Evolutionary conservation across 2,113 vertebrate genomes (phyloP).

Genomic region (Etia nguti): DNA sequence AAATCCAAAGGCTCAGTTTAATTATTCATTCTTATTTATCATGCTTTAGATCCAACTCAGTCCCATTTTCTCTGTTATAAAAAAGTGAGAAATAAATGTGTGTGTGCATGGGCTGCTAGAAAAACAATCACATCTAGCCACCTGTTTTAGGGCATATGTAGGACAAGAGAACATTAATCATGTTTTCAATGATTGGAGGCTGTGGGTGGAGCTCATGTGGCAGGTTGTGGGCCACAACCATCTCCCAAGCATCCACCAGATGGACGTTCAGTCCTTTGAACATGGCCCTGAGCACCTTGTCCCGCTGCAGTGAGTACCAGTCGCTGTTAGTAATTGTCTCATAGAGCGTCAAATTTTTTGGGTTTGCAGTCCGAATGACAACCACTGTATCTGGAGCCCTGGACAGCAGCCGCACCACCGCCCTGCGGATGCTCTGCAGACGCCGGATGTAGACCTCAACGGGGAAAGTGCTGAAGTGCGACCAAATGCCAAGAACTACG

Average conservation of each 20-base stretch:
- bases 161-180: slow-evolving; percentile 83
- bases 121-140: background rate
- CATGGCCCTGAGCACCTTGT: slow-evolving; percentile 82
- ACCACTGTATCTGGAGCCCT: slow-evolving; percentile 81
- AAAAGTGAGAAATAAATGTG: background rate
- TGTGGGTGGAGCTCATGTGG: slow-evolving; percentile 85
- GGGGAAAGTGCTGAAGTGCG: slow-evolving; percentile 89
- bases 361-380: slow-evolving; percentile 82
- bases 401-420: slow-evolving; percentile 77
- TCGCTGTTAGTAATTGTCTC: slow-evolving; percentile 86
- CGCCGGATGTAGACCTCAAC: slow-evolving; percentile 82
- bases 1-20: background rate
- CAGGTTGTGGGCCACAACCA: slow-evolving; percentile 83
- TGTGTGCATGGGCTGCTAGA: background rate
- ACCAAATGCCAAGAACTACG: slow-evolving; percentile 83
- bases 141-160: slow-evolving; percentile 75
- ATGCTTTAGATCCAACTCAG: background rate
- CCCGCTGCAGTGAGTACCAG: slow-evolving; percentile 84
- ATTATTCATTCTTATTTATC: background rate
- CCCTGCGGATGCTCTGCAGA: slow-evolving; percentile 81
- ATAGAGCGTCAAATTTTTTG: slow-evolving; percentile 77
- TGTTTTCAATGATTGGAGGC: slow-evolving; percentile 84
- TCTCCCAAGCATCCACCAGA: slow-evolving; percentile 92
- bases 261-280: slow-evolving; percentile 81
- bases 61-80: background rate